phyloP scores from a whole-genome alignment of 2,888 invertebrate species.

The Pristionchus mayeri region DNA sequence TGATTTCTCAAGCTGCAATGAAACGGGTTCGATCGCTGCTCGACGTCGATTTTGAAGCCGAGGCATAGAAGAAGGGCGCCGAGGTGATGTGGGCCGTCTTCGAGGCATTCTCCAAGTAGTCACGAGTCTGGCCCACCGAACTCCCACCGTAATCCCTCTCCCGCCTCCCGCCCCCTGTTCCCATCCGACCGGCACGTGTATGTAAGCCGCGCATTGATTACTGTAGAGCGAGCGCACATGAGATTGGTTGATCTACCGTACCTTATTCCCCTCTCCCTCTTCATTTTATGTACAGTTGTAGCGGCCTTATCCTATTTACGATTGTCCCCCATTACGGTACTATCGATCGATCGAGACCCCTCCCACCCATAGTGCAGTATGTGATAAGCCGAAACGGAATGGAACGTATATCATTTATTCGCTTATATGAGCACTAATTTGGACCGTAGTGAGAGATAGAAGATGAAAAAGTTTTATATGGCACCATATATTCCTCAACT shows the following conservation, averaged over 20 bases:
- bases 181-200: constrained; percentile 1
- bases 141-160: neutral
- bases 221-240: neutral
- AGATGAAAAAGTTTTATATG: neutral
- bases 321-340: neutral
- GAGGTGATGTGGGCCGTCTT: constrained; percentile 99
- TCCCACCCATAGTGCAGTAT: neutral
- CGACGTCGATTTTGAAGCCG: constrained; percentile 96
- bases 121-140: constrained; percentile 32
- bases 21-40: constrained; percentile 94
- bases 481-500: neutral
- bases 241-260: neutral
- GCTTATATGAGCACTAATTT: constrained; percentile 7
- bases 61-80: constrained; percentile 85
- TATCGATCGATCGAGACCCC: neutral
- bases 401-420: constrained; percentile 29
- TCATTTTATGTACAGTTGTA: constrained; percentile 23
- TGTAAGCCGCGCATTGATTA: constrained; percentile 8
- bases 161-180: too few species aligned
- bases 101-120: constrained; percentile 97
- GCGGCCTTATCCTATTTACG: neutral
- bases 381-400: constrained; percentile 19
- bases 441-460: neutral
- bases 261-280: neutral
- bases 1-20: constrained; percentile 85